phyloP scores from a whole-genome alignment of 1,140 invertebrate genomes.

The Aporrectodea caliginosa region DNA sequence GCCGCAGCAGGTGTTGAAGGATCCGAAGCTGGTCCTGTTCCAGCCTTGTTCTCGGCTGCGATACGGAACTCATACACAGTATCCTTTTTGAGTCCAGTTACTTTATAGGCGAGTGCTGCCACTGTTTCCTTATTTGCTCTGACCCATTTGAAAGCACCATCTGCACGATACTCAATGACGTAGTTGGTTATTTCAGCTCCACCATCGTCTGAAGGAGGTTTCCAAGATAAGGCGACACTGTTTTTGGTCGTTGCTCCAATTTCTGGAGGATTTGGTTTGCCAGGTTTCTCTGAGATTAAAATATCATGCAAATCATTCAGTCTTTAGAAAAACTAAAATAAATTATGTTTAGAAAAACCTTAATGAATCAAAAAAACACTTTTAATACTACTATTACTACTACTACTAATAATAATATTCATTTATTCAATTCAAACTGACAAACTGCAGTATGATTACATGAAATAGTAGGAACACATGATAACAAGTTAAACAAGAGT shows the following conservation, averaged over 20 bases:
- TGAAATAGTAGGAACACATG: too few species aligned
- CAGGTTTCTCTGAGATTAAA: slow-evolving; percentile 29
- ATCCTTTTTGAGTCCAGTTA: slow-evolving; percentile 74
- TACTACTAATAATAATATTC: too few species aligned
- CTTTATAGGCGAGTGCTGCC: slow-evolving; percentile 42
- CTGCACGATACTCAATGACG: slow-evolving; percentile 88
- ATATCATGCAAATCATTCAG: slow-evolving; percentile 4
- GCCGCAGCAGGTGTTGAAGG: slow-evolving; percentile 64
- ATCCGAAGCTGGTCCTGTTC: slow-evolving; percentile 88
- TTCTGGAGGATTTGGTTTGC: slow-evolving; percentile 29
- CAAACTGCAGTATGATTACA: too few species aligned
- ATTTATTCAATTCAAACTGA: too few species aligned
- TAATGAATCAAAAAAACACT: too few species aligned
- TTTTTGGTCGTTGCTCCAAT: slow-evolving; percentile 15
- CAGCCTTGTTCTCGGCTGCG: slow-evolving; percentile 93
- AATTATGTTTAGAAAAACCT: too few species aligned
- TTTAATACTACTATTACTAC: too few species aligned
- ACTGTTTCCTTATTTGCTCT: slow-evolving; percentile 66
- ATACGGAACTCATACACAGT: slow-evolving; percentile 96
- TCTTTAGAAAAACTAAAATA: too few species aligned
- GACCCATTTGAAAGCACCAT: slow-evolving; percentile 63
- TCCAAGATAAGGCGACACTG: slow-evolving; percentile 87
- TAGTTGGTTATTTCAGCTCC: slow-evolving; percentile 87
- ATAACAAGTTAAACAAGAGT: too few species aligned
- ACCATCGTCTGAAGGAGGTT: slow-evolving; percentile 80